Percentiles rank a stretch among this genome's conserved stretches.
These are phyloP conservation scores for Epizoanthus ramosus DNA, from an alignment of 92 coral and sea anemone species.

Conservation along the genomic window DNA sequence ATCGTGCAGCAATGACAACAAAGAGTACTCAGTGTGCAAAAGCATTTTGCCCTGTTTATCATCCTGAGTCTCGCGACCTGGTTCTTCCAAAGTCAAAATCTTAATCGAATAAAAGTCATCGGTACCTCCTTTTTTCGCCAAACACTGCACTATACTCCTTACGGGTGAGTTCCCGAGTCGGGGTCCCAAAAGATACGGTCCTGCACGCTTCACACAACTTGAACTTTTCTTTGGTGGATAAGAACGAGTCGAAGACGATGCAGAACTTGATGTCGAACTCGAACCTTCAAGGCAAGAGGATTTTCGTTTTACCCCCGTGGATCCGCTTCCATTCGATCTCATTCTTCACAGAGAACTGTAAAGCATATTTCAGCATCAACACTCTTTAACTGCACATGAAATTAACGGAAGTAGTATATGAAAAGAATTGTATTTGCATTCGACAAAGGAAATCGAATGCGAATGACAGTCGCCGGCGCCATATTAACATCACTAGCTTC, in stretches of 20 bases:
- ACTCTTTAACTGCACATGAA: background rate
- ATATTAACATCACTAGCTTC: slow-evolving; percentile 3
- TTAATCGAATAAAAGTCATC: slow-evolving; percentile 97
- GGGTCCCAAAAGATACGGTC: slow-evolving; percentile 93
- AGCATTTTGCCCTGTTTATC: slow-evolving; percentile 99
- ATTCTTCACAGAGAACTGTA: slow-evolving; percentile 15
- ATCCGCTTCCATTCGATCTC: slow-evolving; percentile 78
- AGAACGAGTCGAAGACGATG: slow-evolving; percentile 61
- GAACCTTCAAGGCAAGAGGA: slow-evolving; percentile 71
- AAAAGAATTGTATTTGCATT: background rate
- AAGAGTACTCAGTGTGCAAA: slow-evolving; percentile 92
- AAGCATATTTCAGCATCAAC: background rate
- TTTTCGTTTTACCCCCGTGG: slow-evolving; percentile 72
- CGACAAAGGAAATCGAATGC: slow-evolving; percentile 8
- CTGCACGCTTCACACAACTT: slow-evolving; percentile 89
- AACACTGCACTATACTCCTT: slow-evolving; percentile 95
- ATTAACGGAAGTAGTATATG: slow-evolving; percentile 16
- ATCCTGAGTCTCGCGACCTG: slow-evolving; percentile 95
- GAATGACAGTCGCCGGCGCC: background rate
- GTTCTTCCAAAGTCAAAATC: slow-evolving; percentile 89
- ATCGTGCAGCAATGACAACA: slow-evolving; percentile 89
- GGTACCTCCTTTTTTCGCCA: slow-evolving; percentile 97
- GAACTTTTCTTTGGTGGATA: slow-evolving; percentile 66
- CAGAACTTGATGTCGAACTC: slow-evolving; percentile 58
- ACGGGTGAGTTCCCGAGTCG: slow-evolving; percentile 99